Percentiles rank a stretch among this genome's conserved stretches.
Evolutionary conservation across 2,888 invertebrate genomes (phyloP).

Genomic region (Troides helena): DNA sequence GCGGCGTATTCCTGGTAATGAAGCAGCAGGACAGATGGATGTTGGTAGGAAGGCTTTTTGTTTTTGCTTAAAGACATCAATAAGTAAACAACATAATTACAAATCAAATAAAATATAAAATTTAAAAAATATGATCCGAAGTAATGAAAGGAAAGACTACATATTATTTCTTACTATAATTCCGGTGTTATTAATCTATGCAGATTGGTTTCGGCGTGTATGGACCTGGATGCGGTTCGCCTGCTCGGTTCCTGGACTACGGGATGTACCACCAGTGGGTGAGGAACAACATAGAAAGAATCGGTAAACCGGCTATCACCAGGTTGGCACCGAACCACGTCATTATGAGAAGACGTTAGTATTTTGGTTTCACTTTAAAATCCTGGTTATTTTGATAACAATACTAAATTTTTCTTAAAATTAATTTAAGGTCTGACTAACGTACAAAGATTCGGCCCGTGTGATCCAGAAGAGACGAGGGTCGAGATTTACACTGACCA

Average conservation of each 20-base stretch:
- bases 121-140: too few relatives aligned
- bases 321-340: conserved; percentile 43
- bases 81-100: too few relatives aligned
- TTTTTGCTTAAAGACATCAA: too few relatives aligned
- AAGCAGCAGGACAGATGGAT: conserved; percentile 44
- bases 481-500: conserved; percentile 43
- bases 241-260: conserved; percentile 56
- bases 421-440: conserved; percentile 37
- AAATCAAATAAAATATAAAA: too few relatives aligned
- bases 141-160: too few relatives aligned
- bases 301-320: conserved; percentile 50
- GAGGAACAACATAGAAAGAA: conserved; percentile 37
- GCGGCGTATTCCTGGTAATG: conserved; percentile 46
- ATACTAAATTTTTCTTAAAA: neutral
- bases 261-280: conserved; percentile 50
- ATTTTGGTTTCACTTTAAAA: neutral
- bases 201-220: conserved; percentile 57
- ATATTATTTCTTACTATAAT: too few relatives aligned
- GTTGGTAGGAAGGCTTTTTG: conserved; percentile 40
- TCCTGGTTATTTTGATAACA: neutral
- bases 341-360: conserved; percentile 50
- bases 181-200: too few relatives aligned
- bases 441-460: conserved; percentile 50
- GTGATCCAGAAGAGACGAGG: conserved; percentile 46
- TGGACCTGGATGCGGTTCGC: conserved; percentile 55